Percentiles rank a stretch among this genome's conserved stretches.
Evolutionary conservation across 2,113 vertebrate genomes (phyloP).

Genomic region (Lepidiolamprologus cunningtoni): DNA sequence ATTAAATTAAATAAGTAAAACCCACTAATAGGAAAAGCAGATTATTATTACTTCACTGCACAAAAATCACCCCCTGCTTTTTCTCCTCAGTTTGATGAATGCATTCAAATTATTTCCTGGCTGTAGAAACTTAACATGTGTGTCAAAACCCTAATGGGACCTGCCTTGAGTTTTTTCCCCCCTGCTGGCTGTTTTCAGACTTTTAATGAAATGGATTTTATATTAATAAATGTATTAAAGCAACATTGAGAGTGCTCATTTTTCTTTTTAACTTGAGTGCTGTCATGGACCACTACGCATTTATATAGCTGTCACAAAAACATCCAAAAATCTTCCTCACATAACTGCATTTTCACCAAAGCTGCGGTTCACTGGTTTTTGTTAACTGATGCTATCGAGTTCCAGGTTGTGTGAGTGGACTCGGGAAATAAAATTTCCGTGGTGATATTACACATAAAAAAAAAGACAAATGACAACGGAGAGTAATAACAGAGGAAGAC

Average conservation of each 20-base stretch:
- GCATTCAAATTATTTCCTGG: not conserved
- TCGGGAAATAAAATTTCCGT: not conserved
- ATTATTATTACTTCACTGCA: not conserved
- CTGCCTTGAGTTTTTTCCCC: not conserved
- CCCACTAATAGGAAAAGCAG: not conserved
- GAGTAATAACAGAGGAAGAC: not conserved
- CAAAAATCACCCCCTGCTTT: not conserved
- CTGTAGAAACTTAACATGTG: not conserved
- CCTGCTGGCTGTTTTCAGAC: not conserved
- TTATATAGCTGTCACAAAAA: not conserved
- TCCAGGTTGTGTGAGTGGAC: not conserved
- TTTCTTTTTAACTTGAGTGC: not conserved
- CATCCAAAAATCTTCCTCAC: not conserved
- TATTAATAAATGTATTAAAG: not conserved
- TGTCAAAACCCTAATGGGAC: not conserved
- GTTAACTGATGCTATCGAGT: not conserved
- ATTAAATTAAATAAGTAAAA: not conserved
- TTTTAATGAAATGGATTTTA: not conserved
- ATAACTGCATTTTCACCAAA: not conserved
- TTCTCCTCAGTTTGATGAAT: not conserved
- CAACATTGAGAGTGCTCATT: not conserved
- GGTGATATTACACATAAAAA: not conserved
- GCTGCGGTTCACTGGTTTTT: not conserved
- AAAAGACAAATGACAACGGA: not conserved
- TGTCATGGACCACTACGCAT: not conserved